phyloP scores from a whole-genome alignment of 1,140 invertebrate genomes.

The Anadara kagoshimensis region DNA sequence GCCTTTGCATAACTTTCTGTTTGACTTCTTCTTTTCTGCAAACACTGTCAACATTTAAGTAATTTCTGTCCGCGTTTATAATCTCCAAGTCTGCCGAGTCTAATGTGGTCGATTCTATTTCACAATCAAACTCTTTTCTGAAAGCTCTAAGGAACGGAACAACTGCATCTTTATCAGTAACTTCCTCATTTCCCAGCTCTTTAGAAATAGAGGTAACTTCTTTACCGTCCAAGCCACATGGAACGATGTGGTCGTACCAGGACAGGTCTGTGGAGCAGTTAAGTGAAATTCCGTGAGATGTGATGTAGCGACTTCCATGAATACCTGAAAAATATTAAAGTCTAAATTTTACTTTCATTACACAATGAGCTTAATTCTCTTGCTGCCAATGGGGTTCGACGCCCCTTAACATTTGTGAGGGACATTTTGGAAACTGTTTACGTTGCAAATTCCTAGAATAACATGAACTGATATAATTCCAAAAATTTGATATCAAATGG shows the following conservation, averaged over 20 bases:
- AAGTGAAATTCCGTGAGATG: conserved; percentile 94
- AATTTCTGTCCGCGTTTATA: no score
- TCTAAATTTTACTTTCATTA: background rate
- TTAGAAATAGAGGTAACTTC: conserved; percentile 92
- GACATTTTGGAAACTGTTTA: background rate
- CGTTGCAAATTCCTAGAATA: background rate
- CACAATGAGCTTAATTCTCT: no score
- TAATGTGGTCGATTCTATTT: no score
- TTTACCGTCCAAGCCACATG: conserved; percentile 96
- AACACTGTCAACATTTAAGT: no score
- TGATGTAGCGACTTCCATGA: conserved; percentile 89
- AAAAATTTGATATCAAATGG: no score
- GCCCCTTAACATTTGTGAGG: background rate
- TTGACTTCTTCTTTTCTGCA: no score
- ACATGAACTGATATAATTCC: background rate
- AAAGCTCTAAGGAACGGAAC: conserved; percentile 73
- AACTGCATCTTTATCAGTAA: conserved; percentile 72
- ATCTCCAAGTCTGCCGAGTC: no score
- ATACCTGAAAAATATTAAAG: conserved; percentile 80
- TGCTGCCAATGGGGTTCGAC: background rate
- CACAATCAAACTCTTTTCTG: conserved; percentile 73
- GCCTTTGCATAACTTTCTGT: no score
- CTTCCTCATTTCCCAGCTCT: conserved; percentile 79
- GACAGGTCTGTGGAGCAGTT: conserved; percentile 93
- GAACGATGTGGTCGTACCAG: conserved; percentile 97